phyloP scores from a whole-genome alignment of 2,113 vertebrate species.

The rat (Rattus norvegicus) region DNA sequence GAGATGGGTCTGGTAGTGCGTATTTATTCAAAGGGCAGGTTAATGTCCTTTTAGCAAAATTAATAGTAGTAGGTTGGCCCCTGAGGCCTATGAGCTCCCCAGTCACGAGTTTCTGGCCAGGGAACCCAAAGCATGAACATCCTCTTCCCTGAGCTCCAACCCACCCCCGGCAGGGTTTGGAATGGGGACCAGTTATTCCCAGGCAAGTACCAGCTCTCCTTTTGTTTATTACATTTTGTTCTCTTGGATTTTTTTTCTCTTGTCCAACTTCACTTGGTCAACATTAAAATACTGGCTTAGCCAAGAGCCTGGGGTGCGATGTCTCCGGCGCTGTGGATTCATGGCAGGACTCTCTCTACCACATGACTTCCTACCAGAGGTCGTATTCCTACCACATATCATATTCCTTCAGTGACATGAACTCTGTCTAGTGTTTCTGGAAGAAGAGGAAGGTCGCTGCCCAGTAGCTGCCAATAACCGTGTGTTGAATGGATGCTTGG shows the following conservation, averaged over 20 bases:
- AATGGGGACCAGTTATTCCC: background rate
- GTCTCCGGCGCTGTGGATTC: background rate
- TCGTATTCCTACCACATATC: too few species aligned
- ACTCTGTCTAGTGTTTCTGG: background rate
- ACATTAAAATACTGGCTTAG: background rate
- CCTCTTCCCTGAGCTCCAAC: too few species aligned
- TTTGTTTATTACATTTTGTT: background rate
- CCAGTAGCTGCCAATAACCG: background rate
- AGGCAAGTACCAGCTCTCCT: background rate
- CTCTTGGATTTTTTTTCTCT: background rate
- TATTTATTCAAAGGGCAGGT: background rate
- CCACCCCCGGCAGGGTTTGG: background rate
- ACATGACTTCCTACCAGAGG: accelerated
- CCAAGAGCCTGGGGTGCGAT: background rate
- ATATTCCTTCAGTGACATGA: background rate
- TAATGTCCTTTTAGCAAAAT: background rate
- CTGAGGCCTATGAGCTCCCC: background rate
- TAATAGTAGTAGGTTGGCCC: too few species aligned
- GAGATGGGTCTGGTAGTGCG: background rate
- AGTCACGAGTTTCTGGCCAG: too few species aligned
- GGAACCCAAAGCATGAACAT: background rate
- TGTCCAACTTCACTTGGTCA: background rate
- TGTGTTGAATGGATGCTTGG: background rate
- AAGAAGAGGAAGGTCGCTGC: background rate
- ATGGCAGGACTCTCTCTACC: accelerated